Conservation (phyloP, 2,888 invertebrate genomes). For the Ennomos erosarius region DNA sequence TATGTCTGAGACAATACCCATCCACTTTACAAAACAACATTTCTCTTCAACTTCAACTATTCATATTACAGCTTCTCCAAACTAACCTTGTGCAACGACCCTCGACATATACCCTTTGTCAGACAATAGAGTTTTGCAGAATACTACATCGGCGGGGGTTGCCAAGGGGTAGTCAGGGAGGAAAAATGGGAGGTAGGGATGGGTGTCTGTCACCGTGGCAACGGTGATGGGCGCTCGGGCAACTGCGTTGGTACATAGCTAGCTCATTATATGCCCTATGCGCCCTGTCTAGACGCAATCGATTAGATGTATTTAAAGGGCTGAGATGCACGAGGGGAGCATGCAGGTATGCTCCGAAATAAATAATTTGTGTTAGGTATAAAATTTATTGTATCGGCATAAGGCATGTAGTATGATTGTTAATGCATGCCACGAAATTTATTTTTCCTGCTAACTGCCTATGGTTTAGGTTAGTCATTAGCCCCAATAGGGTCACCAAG, state of each 20-base stretch:
- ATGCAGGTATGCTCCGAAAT: background rate
- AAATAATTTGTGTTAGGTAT: background rate
- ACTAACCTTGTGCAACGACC: no score
- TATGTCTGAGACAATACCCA: no score
- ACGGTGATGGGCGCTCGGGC: slow-evolving; percentile 17
- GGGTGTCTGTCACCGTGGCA: slow-evolving; percentile 37
- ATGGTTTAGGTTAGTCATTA: no score
- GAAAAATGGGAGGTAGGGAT: slow-evolving; percentile 18
- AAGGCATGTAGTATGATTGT: no score
- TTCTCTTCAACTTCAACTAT: no score
- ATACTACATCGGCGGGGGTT: background rate
- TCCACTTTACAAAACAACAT: no score
- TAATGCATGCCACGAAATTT: no score
- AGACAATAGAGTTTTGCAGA: background rate
- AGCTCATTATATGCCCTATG: slow-evolving; percentile 21
- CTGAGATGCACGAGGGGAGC: slow-evolving; percentile 1
- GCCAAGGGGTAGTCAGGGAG: slow-evolving; percentile 11
- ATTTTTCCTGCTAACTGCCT: no score
- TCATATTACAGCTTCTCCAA: no score
- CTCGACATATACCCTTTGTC: no score
- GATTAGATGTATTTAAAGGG: slow-evolving; percentile 9
- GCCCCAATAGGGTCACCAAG: no score
- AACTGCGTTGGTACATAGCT: slow-evolving; percentile 5
- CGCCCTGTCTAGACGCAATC: slow-evolving; percentile 26
- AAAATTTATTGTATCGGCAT: no score